Base-by-base conservation (phyloP, 2,888 invertebrate species). In the Drosophila fulvimacula region DNA sequence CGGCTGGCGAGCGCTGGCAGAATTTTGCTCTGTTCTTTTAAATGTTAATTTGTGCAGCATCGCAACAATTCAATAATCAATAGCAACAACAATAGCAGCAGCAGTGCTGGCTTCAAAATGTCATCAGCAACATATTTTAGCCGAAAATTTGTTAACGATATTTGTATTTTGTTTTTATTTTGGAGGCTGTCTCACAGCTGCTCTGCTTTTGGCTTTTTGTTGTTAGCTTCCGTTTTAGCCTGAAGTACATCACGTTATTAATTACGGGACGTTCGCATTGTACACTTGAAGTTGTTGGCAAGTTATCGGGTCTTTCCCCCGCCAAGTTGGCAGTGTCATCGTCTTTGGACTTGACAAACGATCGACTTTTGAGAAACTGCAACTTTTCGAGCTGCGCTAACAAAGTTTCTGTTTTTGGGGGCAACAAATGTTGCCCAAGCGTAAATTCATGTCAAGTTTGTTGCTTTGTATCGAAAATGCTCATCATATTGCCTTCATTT, bases 31-130 rank as follows among this genome's bases (percentile, higher is more conserved):
- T 74, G 67, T 79, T 79, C 81, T 79, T 66, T 77, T 79, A 79
- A 79, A 79, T 79, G 79, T 81, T 79, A 79, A 80, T 80, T 81
- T 79, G 70, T 72, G 69, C 72, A 61, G 53, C 71, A 52, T 58
- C 72, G 61, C 70, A 89, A 87, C 88, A 82, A 88, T 89, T 89
- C 89, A 89, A 85, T 85, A 89, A 79, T 67, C 69, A 73, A 82
- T 63, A 78, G 41, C 42, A 75, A 30, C 63, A 53, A 19, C 64
- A 69, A 21, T 56, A 53, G 21, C 41, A 51, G 34, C 41, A 58
- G 27, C 19, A 19, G 11, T 55, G 48, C 59, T 41, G 58, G 30
- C 64, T 77, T 61, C 30, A 61, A 80, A 80, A 80, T 80, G 79
- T 80, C 79, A 80, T 72, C 78, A 68, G 63, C 74, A 72, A 68